A percentile compares a stretch with the other conserved stretches of the same genome.
Evolutionary conservation across 2,888 invertebrate species (phyloP).

Genomic region (Nomada lathburiana): DNA sequence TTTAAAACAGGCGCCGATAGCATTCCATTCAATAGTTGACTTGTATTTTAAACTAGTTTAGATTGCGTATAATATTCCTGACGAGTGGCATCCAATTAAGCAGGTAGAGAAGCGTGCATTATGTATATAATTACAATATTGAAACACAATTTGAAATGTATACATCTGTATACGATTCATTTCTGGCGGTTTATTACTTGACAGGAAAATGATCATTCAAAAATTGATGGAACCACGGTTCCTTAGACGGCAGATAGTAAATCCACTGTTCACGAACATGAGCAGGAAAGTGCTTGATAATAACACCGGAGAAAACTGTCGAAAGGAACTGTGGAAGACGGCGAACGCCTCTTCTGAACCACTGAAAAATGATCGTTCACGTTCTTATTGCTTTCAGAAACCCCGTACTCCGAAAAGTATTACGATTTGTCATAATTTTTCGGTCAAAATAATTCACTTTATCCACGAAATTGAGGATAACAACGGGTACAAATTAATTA

Average conservation of each 20-base stretch:
- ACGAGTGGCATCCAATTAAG: no score
- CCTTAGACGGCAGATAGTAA: slow-evolving; percentile 54
- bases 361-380: slow-evolving; percentile 38
- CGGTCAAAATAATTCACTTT: background rate
- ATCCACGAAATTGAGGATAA: background rate
- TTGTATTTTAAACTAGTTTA: slow-evolving; percentile 16
- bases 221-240: slow-evolving; percentile 66
- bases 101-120: no score
- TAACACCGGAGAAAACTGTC: slow-evolving; percentile 41
- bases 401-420: background rate
- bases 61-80: background rate
- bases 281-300: slow-evolving; percentile 54
- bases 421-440: background rate
- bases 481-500: background rate
- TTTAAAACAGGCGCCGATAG: slow-evolving; percentile 13
- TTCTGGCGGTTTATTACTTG: slow-evolving; percentile 15
- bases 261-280: slow-evolving; percentile 60
- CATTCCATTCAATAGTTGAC: slow-evolving; percentile 32
- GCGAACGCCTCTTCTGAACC: slow-evolving; percentile 46
- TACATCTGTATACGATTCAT: slow-evolving; percentile 5
- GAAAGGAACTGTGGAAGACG: slow-evolving; percentile 45
- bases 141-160: no score
- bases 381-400: slow-evolving; percentile 16
- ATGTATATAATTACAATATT: no score
- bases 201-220: slow-evolving; percentile 54